These are phyloP conservation scores for Pantherophis alleghaniensis DNA, from an alignment of 2,797 vertebrate genomes.

Conservation along the genomic window DNA sequence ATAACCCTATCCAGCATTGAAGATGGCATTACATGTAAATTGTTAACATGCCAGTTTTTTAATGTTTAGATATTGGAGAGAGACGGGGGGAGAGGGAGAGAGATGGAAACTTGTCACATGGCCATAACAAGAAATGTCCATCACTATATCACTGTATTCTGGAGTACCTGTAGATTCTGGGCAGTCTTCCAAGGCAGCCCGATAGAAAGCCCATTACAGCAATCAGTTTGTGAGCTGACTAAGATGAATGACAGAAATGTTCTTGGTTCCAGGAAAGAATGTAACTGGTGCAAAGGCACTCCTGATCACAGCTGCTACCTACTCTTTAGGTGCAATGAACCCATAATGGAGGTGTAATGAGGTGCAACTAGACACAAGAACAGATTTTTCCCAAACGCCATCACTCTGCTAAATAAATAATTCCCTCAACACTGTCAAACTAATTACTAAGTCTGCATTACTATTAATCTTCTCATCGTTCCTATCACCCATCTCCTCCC, in stretches of 20 bases:
- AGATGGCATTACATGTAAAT: too few species aligned
- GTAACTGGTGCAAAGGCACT: neutral
- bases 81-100: neutral
- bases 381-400: too few species aligned
- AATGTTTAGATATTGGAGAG: neutral
- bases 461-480: too few species aligned
- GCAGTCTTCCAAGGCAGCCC: neutral
- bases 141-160: neutral
- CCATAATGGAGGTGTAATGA: neutral
- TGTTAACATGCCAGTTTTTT: neutral
- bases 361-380: neutral
- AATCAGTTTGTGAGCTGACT: neutral
- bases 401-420: too few species aligned
- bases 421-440: too few species aligned
- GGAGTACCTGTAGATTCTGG: neutral
- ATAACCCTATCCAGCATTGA: too few species aligned
- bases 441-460: too few species aligned
- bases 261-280: neutral
- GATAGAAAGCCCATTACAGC: neutral
- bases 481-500: too few species aligned
- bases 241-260: neutral
- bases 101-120: neutral
- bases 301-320: neutral
- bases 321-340: neutral
- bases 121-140: neutral